These are phyloP conservation scores for Corythornis leucogaster DNA, from an alignment of 2,797 vertebrate species.

Conservation along the genomic window DNA sequence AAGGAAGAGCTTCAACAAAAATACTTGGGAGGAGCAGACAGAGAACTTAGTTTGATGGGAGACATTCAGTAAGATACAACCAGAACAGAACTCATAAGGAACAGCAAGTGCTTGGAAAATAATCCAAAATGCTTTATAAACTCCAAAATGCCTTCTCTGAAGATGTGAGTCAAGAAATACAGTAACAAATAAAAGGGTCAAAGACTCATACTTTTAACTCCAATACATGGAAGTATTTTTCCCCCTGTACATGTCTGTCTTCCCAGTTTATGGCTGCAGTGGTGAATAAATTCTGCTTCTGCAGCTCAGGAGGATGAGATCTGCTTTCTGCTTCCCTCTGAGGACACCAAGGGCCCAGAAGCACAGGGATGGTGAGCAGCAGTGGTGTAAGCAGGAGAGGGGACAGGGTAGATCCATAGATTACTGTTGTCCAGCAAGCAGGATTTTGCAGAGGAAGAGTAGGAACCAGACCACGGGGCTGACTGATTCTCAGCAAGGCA, in stretches of 20 bases:
- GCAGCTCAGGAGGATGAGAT: not conserved
- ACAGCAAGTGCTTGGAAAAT: not conserved
- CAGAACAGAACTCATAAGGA: not conserved
- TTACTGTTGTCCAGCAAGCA: not conserved
- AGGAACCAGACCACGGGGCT: not conserved
- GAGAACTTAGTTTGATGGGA: not conserved
- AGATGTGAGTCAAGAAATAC: not conserved
- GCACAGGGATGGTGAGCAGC: rapidly evolving
- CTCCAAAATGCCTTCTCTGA: not conserved
- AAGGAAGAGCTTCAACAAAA: not conserved
- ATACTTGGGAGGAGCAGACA: not conserved
- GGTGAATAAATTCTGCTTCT: not conserved
- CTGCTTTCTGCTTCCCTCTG: not conserved
- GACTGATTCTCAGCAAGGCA: not conserved
- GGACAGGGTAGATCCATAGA: not conserved
- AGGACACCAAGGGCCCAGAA: not conserved
- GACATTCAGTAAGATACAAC: not conserved
- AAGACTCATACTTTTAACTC: not conserved
- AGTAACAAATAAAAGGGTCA: not conserved
- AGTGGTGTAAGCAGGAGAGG: not conserved
- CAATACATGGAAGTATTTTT: not conserved
- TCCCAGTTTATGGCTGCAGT: not conserved
- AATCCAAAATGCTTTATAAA: not conserved
- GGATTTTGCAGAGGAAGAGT: not conserved
- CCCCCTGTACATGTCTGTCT: not conserved